A percentile compares a stretch with the other conserved stretches of the same genome.
Evolutionary conservation across 2,113 vertebrate genomes (phyloP).

Genomic region (Mola mola): DNA sequence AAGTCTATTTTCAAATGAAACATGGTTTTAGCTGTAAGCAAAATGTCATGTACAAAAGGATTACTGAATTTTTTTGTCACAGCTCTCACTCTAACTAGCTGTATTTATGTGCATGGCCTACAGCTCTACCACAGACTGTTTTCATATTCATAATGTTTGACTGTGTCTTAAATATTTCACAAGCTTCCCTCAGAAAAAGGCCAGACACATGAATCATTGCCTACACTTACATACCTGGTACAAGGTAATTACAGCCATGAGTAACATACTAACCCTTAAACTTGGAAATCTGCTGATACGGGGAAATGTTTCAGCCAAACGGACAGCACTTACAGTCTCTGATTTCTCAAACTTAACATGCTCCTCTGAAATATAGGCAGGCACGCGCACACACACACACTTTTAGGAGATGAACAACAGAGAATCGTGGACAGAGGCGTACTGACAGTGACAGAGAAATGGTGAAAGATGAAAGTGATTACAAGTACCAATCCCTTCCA

Average conservation of each 20-base stretch:
- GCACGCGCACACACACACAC: constrained; percentile 10
- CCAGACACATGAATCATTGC: constrained; percentile 55
- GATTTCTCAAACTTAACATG: constrained; percentile 23
- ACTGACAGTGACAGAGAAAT: constrained; percentile 58
- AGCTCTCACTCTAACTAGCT: constrained; percentile 5
- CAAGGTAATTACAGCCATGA: constrained; percentile 61
- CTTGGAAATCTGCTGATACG: constrained; percentile 59
- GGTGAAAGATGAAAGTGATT: constrained; percentile 56
- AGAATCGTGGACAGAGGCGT: constrained; percentile 6
- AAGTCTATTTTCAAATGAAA: too few species aligned
- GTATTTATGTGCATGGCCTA: constrained; percentile 12
- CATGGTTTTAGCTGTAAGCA: neutral
- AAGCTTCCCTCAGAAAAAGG: constrained; percentile 34
- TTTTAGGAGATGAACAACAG: constrained; percentile 26
- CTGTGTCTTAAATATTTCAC: constrained; percentile 54
- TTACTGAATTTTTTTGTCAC: neutral
- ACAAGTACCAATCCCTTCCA: constrained; percentile 48
- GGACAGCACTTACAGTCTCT: constrained; percentile 1
- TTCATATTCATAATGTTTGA: constrained; percentile 56
- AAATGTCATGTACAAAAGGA: neutral
- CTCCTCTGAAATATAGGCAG: constrained; percentile 24
- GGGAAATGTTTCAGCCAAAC: constrained; percentile 29
- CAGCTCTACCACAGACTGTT: constrained; percentile 23
- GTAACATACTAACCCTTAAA: constrained; percentile 49
- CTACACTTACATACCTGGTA: constrained; percentile 37